Evolutionary conservation across 2,888 invertebrate species (phyloP), one percentile per base, ranked within the genome.

Genomic region (Melinopterus prodromus): DNA sequence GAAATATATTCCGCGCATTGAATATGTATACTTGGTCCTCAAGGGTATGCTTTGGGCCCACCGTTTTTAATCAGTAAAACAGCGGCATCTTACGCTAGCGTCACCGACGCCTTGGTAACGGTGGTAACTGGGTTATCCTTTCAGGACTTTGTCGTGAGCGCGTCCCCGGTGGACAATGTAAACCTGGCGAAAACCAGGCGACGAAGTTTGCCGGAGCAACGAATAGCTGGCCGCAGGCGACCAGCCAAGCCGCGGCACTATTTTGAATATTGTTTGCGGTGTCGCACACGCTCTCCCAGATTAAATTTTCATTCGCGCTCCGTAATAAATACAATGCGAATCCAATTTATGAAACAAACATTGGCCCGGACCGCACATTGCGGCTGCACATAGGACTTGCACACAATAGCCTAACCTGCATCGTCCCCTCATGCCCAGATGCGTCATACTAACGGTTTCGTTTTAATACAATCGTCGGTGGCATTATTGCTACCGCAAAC

Each of bases 301-400:
- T 77, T 69, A 26, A 69, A 77, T 69, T 77, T 69, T 69, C 16
- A 37, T 16, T 77, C 77, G 77, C 35, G 69, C 16, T 77, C 69
- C 69, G 16, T 77, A 77, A 77, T 77, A 77, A 77, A 77, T 77
- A 26, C 16, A 77, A 77, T 69, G 77, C 77, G 16, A 77, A 77
- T 16, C 69, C 69, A 77, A 77, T 77, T 77, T 77, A 77, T 77
- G 77, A 77, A 77, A 69, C 77, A 77, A 77, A 77, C 69, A 77
- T 69, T 77, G 77, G 69, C 74, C 14, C 74, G 74, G 35, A 6
- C 6, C 26, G 53, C 53, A 53, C 53, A 53, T 53, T 12, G 53
- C 53, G 53, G 53, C 53, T 53, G 53, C 53, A 53, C 53, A 53
- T 9, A 53, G 53, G 53, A 53, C 53, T 12, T 53, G 53, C 53